Conservation (phyloP, 2,797 vertebrate genomes). For the Meda fulgida region DNA sequence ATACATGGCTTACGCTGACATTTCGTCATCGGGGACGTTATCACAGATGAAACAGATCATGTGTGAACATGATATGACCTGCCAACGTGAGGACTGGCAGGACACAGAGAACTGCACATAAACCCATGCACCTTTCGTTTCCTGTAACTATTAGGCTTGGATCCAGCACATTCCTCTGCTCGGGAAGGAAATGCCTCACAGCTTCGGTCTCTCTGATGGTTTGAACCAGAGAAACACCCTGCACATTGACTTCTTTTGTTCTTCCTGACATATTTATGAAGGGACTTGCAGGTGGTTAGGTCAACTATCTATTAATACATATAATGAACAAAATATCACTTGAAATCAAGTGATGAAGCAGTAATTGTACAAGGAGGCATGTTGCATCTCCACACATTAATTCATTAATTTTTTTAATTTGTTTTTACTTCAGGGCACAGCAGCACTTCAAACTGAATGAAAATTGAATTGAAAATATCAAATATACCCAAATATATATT, state of each 20-base stretch:
- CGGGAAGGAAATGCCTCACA: slow-evolving; percentile 41
- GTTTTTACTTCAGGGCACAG: not conserved
- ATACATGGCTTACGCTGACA: not conserved
- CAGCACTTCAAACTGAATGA: not conserved
- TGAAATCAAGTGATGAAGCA: not conserved
- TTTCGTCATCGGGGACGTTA: not conserved
- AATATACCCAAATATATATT: not conserved
- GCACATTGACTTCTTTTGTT: slow-evolving; percentile 38
- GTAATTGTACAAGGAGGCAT: not conserved
- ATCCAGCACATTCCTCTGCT: slow-evolving; percentile 49
- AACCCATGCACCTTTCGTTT: slow-evolving; percentile 43
- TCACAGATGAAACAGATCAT: slow-evolving; percentile 4
- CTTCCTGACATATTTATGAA: slow-evolving; percentile 43
- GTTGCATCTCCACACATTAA: not conserved
- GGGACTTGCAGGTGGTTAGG: slow-evolving; percentile 40
- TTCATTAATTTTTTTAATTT: not conserved
- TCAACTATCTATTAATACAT: slow-evolving; percentile 20
- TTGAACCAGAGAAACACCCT: slow-evolving; percentile 42
- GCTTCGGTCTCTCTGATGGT: slow-evolving; percentile 44
- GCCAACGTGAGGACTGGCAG: slow-evolving; percentile 15
- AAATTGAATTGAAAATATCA: not conserved
- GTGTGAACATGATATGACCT: slow-evolving; percentile 24
- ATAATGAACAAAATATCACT: slow-evolving; percentile 14
- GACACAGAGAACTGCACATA: slow-evolving; percentile 11
- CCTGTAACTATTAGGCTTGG: slow-evolving; percentile 46